Conservation (phyloP, 1,140 invertebrate species). For the Subanguina moxae region DNA sequence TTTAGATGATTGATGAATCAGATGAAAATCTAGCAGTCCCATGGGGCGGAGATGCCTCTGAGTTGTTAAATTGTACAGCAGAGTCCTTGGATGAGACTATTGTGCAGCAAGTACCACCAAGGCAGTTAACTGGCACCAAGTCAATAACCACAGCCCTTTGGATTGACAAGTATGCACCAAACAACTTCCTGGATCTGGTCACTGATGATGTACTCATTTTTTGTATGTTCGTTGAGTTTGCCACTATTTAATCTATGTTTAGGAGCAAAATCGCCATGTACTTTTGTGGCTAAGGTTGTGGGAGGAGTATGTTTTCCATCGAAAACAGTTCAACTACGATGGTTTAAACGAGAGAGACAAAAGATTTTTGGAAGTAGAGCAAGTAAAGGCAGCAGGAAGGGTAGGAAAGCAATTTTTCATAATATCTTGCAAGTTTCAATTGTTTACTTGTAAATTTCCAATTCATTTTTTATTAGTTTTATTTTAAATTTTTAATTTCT, state of each 20-base stretch:
- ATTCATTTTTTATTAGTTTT: no score
- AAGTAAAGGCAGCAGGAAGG: neutral
- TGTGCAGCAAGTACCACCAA: neutral
- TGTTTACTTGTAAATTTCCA: no score
- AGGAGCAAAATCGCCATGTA: constrained; percentile 8
- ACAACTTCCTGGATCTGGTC: constrained; percentile 21
- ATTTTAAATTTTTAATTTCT: no score
- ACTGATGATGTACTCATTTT: constrained; percentile 29
- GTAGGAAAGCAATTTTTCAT: no score
- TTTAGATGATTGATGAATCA: neutral
- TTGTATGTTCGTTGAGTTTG: no score
- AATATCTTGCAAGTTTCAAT: no score
- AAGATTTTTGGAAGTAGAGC: constrained; percentile 15
- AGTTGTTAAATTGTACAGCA: neutral
- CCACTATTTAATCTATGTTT: no score
- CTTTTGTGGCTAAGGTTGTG: constrained; percentile 20
- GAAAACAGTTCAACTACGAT: neutral
- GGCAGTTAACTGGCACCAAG: neutral
- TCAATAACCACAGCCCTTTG: constrained; percentile 2
- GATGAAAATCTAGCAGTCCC: neutral
- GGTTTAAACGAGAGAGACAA: neutral
- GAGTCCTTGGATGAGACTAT: neutral
- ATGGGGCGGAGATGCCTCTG: neutral
- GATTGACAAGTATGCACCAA: constrained; percentile 24
- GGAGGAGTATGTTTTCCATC: constrained; percentile 11